Base-by-base conservation (phyloP, 1,140 invertebrate genomes). In the Brachionus rubens region DNA sequence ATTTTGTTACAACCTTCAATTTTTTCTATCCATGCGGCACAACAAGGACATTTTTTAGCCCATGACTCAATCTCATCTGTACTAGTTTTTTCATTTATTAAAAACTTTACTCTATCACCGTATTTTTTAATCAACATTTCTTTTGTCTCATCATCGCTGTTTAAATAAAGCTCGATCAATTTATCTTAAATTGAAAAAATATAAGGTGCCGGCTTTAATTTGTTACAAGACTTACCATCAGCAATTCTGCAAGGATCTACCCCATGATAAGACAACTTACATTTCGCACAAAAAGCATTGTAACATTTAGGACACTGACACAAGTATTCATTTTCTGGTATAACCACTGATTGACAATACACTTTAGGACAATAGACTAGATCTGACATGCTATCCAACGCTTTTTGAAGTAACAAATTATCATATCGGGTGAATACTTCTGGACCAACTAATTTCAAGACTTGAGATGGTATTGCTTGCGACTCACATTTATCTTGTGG, bases 1-100 rank as follows among this genome's bases (percentile, higher is more conserved):
- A 91, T 90, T 83, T 90, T 90, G 81, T 91, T 90, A 77, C 90
- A 91, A 0, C 90, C 90, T 80, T 89, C 87, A 1, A 85, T 87
- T 86, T 90, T 91, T 88, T 90, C 80, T 40, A 84, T 82, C 77
- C 77, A 67, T 77, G 79, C 80, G 43, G 82, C 81, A 81, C 90
- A 91, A 50, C 86, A 82, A 21, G 90, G 90, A 81, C 90, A 91
- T 30, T 83, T 84, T 79, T 89, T 89, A 77, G 87, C 87, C 77
- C 88, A 87, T 10, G 81, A 79, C 24, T 85, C 79, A 36, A 90
- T 85, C 88, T 89, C 90, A 50, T 85, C 83, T 77, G 88, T 86
- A 16, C 88, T 86, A 78, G 86, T 83, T 14, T 80, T 80, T 52
- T 88, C 86, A 62, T 89, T 85, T 10, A 89, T 78, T n/a, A 89